Evolutionary conservation across 2,888 invertebrate species (phyloP).

Genomic region (Drosophila demipolita): DNA sequence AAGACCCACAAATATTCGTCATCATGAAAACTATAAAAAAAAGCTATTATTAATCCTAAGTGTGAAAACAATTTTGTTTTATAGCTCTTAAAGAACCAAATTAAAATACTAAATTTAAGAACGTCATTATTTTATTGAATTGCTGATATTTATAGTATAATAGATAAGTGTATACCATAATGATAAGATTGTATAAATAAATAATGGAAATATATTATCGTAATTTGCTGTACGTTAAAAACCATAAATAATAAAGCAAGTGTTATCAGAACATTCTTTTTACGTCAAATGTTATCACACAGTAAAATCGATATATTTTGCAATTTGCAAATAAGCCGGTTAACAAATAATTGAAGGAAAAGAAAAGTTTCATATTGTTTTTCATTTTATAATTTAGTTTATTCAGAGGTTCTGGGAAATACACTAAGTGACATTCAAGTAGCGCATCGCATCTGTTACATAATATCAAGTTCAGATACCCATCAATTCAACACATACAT

Average conservation of each 20-base stretch:
- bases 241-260: slow-evolving; percentile 1
- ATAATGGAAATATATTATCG: background rate
- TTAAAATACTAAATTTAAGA: background rate
- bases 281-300: slow-evolving; percentile 25
- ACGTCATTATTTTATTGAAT: background rate
- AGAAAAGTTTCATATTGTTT: slow-evolving; percentile 8
- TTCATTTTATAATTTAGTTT: slow-evolving; percentile 73
- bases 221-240: background rate
- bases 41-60: background rate
- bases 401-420: slow-evolving; percentile 64
- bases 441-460: slow-evolving; percentile 40
- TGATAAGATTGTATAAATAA: background rate
- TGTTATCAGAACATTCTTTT: slow-evolving; percentile 6
- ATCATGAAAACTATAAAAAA: background rate
- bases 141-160: background rate
- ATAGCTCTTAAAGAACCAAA: background rate
- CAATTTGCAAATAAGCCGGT: slow-evolving; percentile 16
- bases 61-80: background rate
- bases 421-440: slow-evolving; percentile 44
- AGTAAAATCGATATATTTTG: background rate
- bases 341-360: background rate
- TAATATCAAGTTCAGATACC: slow-evolving; percentile 61
- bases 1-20: background rate
- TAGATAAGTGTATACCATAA: background rate
- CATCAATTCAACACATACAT: slow-evolving; percentile 30